A percentile compares a stretch with the other conserved stretches of the same genome.
phyloP scores from a whole-genome alignment of 1,140 invertebrate species.

The Aricia agestis region DNA sequence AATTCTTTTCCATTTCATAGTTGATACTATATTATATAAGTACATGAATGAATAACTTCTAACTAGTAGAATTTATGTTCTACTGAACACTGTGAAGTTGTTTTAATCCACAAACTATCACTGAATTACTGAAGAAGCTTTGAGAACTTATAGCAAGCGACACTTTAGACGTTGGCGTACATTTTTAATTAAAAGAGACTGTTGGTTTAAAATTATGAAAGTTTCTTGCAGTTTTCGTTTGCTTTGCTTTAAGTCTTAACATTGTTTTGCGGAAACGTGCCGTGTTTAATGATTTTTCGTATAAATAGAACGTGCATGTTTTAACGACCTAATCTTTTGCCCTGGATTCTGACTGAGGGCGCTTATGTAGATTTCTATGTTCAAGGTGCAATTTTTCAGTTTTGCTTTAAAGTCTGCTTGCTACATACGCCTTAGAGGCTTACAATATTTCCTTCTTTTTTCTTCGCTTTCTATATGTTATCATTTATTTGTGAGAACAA shows the following conservation, averaged over 20 bases:
- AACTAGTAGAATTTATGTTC: not conserved
- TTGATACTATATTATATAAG: too few species aligned
- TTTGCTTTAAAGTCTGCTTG: not conserved
- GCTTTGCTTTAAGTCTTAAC: not conserved
- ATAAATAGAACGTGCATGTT: not conserved
- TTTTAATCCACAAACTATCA: conserved; percentile 1
- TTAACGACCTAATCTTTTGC: conserved; percentile 3
- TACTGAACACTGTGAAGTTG: not conserved
- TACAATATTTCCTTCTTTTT: too few species aligned
- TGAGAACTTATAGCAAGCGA: not conserved
- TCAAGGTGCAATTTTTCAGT: not conserved
- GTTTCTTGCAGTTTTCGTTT: not conserved
- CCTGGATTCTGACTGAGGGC: not conserved
- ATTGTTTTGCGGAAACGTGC: not conserved
- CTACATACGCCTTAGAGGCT: not conserved
- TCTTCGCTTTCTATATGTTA: too few species aligned
- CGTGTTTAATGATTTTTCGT: not conserved
- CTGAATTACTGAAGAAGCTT: not conserved
- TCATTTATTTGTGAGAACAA: too few species aligned
- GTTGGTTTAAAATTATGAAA: conserved; percentile 3
- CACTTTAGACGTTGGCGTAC: not conserved
- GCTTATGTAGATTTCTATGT: not conserved
- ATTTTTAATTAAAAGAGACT: conserved; percentile 1
- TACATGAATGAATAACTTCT: too few species aligned
- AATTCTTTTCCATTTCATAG: too few species aligned